Evolutionary conservation across 2,797 vertebrate genomes (phyloP).

Genomic region (Pipistrellus kuhlii): DNA sequence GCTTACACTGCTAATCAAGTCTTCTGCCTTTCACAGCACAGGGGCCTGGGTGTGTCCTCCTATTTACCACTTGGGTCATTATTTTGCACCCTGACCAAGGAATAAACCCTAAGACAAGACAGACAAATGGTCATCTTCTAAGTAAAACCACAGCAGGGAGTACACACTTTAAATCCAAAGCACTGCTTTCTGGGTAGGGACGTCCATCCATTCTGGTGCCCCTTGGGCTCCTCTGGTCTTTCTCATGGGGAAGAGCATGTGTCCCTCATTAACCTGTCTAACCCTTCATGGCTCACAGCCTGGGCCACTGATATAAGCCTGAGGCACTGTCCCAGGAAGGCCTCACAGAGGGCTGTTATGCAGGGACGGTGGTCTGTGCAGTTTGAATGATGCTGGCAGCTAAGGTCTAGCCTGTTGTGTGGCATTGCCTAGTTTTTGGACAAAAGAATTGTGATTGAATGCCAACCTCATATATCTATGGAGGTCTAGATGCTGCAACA

Average conservation of each 20-base stretch:
- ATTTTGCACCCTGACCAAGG: neutral
- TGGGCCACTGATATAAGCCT: neutral
- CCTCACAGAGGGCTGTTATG: neutral
- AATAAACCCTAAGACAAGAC: slow-evolving; percentile 11
- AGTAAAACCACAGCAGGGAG: neutral
- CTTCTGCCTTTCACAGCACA: slow-evolving; percentile 13
- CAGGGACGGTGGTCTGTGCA: neutral
- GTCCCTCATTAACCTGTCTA: neutral
- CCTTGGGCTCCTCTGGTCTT: neutral
- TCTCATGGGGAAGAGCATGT: neutral
- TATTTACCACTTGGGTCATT: neutral
- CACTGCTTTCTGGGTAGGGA: neutral
- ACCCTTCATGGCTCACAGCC: neutral
- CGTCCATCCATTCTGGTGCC: neutral
- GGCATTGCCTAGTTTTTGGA: neutral
- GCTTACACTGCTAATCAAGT: neutral
- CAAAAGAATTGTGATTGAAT: neutral
- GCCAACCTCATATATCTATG: neutral
- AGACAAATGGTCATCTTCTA: neutral
- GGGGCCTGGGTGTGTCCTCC: neutral
- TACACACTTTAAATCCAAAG: neutral
- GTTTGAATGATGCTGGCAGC: neutral
- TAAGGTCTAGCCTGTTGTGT: neutral
- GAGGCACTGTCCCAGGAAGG: neutral
- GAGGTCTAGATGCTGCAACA: neutral